phyloP scores from a whole-genome alignment of 2,113 vertebrate species.

The Chamaetylas fuelleborni region DNA sequence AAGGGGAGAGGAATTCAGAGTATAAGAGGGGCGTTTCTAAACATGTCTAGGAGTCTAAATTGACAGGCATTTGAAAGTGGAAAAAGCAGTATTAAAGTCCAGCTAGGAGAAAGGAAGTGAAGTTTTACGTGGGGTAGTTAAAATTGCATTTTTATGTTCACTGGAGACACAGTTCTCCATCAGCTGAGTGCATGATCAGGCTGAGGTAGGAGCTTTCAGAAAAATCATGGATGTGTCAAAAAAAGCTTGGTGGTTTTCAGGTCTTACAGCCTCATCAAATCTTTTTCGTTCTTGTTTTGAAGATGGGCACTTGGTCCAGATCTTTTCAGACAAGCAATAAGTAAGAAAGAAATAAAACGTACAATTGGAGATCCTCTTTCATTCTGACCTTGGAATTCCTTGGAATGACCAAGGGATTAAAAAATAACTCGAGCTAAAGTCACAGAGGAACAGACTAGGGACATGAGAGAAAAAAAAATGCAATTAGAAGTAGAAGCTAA shows the following conservation, averaged over 20 bases:
- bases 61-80: background rate
- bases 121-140: background rate
- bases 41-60: background rate
- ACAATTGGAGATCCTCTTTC: background rate
- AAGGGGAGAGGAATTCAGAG: background rate
- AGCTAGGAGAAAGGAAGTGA: background rate
- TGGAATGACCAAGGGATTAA: background rate
- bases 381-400: background rate
- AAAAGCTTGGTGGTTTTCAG: background rate
- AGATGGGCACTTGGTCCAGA: background rate
- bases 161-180: background rate
- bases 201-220: background rate
- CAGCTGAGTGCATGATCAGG: background rate
- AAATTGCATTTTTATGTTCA: background rate
- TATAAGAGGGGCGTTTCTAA: fast-evolving
- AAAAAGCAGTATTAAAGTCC: background rate
- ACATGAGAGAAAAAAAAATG: background rate
- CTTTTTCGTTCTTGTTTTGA: background rate
- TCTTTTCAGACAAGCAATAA: background rate
- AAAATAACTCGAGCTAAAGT: background rate
- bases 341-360: background rate
- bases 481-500: background rate
- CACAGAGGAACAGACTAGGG: background rate
- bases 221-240: background rate
- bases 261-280: background rate